Percentiles rank a stretch among this genome's conserved stretches.
Evolutionary conservation across 2,797 vertebrate species (phyloP).

Genomic region (Nyctalus aviator): DNA sequence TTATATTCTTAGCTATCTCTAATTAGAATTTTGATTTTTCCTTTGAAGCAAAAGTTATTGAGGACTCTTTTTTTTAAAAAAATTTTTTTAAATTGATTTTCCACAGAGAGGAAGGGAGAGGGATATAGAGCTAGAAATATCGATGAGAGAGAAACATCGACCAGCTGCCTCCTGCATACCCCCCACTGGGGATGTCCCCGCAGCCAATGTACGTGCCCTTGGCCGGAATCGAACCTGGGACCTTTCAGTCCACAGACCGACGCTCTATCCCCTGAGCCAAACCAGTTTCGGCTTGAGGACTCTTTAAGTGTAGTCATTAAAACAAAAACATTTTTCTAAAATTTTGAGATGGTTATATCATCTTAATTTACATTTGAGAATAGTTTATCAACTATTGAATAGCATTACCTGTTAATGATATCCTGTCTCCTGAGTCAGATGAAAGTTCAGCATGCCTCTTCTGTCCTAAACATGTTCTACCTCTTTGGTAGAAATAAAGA

Average conservation of each 20-base stretch:
- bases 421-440: slow-evolving; percentile 47
- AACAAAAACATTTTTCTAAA: background rate
- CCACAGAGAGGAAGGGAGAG: no score
- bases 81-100: no score
- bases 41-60: slow-evolving; percentile 40
- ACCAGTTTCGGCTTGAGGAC: background rate
- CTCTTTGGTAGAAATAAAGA: slow-evolving; percentile 70
- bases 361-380: slow-evolving; percentile 42
- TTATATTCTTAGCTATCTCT: slow-evolving; percentile 50
- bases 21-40: slow-evolving; percentile 56
- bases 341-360: slow-evolving; percentile 24
- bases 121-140: no score
- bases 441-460: slow-evolving; percentile 69
- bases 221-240: no score
- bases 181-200: no score
- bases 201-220: no score
- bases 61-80: background rate
- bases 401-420: slow-evolving; percentile 78
- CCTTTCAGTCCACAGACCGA: no score
- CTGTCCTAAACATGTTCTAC: slow-evolving; percentile 71
- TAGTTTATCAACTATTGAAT: slow-evolving; percentile 1
- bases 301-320: slow-evolving; percentile 47
- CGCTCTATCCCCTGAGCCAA: no score
- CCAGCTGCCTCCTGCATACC: no score
- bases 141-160: no score